phyloP scores from a whole-genome alignment of 2,888 invertebrate genomes.

The Halocaridina rubra region DNA sequence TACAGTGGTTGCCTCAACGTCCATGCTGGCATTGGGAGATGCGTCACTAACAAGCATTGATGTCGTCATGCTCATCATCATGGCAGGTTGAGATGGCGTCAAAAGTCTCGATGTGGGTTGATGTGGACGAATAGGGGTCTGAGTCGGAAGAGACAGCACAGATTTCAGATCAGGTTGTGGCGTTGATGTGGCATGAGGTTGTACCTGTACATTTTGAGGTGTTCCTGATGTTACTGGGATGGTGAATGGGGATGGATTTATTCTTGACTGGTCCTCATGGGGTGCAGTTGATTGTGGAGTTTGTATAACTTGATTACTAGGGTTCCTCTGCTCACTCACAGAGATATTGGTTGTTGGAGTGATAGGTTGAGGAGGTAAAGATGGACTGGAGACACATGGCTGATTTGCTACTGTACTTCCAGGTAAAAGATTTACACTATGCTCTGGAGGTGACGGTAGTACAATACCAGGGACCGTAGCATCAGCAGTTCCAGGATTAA shows the following conservation, averaged over 20 bases:
- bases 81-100: constrained; percentile 43
- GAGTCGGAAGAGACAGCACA: neutral
- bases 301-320: neutral
- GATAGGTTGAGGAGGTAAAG: neutral
- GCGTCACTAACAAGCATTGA: constrained; percentile 47
- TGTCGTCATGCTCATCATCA: constrained; percentile 57
- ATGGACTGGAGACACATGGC: neutral
- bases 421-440: neutral
- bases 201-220: constrained; percentile 14
- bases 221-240: constrained; percentile 1
- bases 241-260: neutral
- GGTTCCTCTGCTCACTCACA: neutral
- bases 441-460: neutral
- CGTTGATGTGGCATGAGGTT: constrained; percentile 4
- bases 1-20: constrained; percentile 47
- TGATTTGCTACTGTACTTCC: neutral
- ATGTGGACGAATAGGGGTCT: constrained; percentile 14
- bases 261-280: neutral
- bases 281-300: neutral
- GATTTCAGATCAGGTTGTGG: neutral
- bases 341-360: neutral
- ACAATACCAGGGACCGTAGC: neutral
- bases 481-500: neutral
- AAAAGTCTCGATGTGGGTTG: neutral
- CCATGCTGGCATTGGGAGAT: constrained; percentile 40